Evolutionary conservation across 2,113 vertebrate species (phyloP).

Genomic region (Donacobius atricapilla): DNA sequence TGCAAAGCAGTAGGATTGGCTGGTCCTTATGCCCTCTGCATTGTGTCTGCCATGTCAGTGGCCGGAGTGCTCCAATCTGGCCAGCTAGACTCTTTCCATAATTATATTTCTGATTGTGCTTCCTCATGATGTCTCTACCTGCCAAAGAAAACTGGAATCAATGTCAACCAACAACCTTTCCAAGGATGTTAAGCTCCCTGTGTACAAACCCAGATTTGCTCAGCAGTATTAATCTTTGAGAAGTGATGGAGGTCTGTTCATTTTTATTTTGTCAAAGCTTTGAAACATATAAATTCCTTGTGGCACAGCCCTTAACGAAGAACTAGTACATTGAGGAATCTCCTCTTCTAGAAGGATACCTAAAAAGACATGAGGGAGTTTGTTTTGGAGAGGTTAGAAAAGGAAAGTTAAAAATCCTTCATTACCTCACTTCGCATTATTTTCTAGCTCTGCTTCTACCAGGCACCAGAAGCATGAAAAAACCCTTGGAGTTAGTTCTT

Average conservation of each 20-base stretch:
- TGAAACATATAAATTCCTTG: not conserved
- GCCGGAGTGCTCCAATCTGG: not conserved
- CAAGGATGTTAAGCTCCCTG: rapidly evolving
- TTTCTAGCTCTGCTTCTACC: not conserved
- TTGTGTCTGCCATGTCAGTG: not conserved
- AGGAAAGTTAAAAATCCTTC: not conserved
- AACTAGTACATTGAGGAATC: not conserved
- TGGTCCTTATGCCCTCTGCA: not conserved
- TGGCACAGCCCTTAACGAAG: rapidly evolving
- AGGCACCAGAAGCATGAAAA: not conserved
- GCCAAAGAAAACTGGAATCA: not conserved
- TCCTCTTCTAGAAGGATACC: not conserved
- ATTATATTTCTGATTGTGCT: not conserved
- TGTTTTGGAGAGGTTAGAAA: not conserved
- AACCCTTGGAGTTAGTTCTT: not conserved
- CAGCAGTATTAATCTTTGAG: not conserved
- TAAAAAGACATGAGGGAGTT: not conserved
- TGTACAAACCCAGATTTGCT: not conserved
- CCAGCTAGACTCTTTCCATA: not conserved
- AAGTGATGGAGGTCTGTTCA: not conserved
- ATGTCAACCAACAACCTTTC: not conserved
- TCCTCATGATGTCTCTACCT: not conserved
- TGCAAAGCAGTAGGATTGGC: not conserved
- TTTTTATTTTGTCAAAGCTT: not conserved
- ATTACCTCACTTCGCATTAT: not conserved